Percentiles rank a stretch among this genome's conserved stretches.
Conservation (phyloP, 2,113 vertebrate genomes). For the Pygoscelis adeliae region DNA sequence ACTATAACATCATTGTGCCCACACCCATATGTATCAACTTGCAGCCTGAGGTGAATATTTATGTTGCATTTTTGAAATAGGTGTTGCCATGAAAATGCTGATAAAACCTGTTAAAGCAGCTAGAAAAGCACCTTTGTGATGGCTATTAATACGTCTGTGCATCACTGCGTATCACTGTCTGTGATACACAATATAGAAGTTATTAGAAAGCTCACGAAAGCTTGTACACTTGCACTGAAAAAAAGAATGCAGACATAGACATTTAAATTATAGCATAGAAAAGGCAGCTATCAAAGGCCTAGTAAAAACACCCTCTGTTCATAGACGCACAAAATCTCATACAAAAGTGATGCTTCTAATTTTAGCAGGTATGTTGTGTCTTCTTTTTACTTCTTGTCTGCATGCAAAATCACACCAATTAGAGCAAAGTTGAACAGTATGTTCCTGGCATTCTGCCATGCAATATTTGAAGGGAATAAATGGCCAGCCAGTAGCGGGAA, state of each 20-base stretch:
- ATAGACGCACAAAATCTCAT: background rate
- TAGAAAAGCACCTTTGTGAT: background rate
- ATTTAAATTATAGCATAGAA: background rate
- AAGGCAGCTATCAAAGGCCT: constrained; percentile 18
- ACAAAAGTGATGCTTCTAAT: constrained; percentile 3
- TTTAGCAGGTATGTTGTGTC: constrained; percentile 17
- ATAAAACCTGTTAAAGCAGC: background rate
- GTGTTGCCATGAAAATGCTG: background rate
- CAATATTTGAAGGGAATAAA: constrained; percentile 28
- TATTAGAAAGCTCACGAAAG: background rate
- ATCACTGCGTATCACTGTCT: background rate
- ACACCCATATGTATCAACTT: background rate
- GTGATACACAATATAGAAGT: background rate
- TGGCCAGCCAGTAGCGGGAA: background rate
- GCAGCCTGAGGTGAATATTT: background rate
- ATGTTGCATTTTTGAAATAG: background rate
- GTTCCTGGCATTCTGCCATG: constrained; percentile 16
- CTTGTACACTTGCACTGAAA: background rate
- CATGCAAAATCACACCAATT: constrained; percentile 47
- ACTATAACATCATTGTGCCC: background rate
- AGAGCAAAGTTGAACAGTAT: constrained; percentile 32
- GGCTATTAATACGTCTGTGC: background rate
- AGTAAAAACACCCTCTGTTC: background rate
- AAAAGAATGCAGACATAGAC: background rate
- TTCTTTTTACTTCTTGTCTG: constrained; percentile 38